phyloP scores from a whole-genome alignment of 2,113 vertebrate species.

The Heptranchias perlo region DNA sequence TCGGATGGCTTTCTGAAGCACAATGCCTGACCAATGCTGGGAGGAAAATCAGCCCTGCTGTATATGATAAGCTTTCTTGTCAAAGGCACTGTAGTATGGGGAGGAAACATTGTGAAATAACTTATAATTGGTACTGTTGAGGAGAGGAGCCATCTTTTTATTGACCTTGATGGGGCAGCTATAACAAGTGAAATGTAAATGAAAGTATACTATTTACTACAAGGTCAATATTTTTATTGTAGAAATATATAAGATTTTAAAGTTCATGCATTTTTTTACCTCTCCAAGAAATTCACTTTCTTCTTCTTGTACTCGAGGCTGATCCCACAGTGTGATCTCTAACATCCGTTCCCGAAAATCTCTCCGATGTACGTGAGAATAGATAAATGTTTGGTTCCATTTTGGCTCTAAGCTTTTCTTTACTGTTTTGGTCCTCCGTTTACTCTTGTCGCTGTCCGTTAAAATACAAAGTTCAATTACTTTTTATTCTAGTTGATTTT shows the following conservation, averaged over 20 bases:
- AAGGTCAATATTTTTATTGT: background rate
- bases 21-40: background rate
- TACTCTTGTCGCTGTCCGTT: conserved; percentile 84
- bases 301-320: conserved; percentile 91
- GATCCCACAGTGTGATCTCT: conserved; percentile 97
- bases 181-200: too few relatives aligned
- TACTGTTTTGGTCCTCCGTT: conserved; percentile 94
- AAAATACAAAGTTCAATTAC: conserved; percentile 25
- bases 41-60: too few relatives aligned
- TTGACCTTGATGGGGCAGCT: too few relatives aligned
- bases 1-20: background rate
- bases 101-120: too few relatives aligned
- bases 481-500: background rate
- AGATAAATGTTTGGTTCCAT: conserved; percentile 98
- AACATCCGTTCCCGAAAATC: conserved; percentile 97
- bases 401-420: conserved; percentile 92
- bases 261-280: conserved; percentile 58
- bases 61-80: too few relatives aligned
- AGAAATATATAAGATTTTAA: background rate
- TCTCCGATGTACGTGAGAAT: conserved; percentile 90
- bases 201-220: too few relatives aligned
- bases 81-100: too few relatives aligned
- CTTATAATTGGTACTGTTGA: too few relatives aligned
- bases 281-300: conserved; percentile 96
- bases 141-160: too few relatives aligned